Conservation (phyloP, 2,113 vertebrate genomes). For the Ahaetulla prasina region DNA sequence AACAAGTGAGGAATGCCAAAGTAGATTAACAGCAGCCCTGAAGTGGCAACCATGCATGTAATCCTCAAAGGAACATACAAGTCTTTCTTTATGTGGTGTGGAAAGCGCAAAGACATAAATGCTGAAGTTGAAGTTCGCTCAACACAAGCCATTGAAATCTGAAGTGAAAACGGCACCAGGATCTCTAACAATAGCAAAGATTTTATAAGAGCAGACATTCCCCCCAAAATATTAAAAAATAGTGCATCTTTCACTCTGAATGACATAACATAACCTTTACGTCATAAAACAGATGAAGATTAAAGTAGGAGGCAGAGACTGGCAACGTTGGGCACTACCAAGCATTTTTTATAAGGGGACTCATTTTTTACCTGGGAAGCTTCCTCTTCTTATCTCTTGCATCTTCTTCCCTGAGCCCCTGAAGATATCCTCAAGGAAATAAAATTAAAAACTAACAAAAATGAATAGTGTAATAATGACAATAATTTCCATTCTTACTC, state of each 20-base stretch:
- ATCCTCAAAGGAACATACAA: rapidly evolving
- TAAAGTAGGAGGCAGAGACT: not conserved
- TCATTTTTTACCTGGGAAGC: not conserved
- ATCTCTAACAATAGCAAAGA: not conserved
- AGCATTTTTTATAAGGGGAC: not conserved
- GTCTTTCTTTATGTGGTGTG: not conserved
- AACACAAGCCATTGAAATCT: not conserved
- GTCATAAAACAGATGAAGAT: not conserved
- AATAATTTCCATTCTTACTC: not conserved
- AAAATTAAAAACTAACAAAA: not conserved
- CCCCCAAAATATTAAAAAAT: not conserved
- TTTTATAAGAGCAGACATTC: not conserved
- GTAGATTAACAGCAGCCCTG: not conserved
- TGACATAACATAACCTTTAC: not conserved
- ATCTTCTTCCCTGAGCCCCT: not conserved
- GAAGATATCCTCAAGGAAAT: not conserved
- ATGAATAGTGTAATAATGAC: not conserved
- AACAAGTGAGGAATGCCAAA: not conserved
- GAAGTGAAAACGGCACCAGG: not conserved
- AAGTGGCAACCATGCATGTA: not conserved
- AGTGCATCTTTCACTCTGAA: not conserved
- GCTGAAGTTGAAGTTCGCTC: not conserved
- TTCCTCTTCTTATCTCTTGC: not conserved
- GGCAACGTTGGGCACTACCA: not conserved
- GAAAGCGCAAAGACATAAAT: not conserved